Conservation (phyloP, 2,888 invertebrate species). For the Ommatoiulus sabulosus region DNA sequence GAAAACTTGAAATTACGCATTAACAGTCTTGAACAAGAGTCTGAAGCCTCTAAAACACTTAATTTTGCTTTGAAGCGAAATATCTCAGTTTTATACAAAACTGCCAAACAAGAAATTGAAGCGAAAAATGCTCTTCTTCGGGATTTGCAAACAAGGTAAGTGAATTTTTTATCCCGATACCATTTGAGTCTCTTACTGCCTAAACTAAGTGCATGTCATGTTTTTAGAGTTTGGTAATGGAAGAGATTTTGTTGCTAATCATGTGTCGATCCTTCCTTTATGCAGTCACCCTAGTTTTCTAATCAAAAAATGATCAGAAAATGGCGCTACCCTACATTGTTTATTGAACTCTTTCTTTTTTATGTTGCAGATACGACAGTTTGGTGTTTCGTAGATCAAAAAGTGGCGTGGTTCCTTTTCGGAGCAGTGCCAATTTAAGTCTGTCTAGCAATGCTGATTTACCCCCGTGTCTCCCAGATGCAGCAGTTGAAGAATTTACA, state of each 20-base stretch:
- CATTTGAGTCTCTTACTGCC: no score
- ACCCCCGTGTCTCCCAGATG: not conserved
- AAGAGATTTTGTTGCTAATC: no score
- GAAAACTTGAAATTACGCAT: not conserved
- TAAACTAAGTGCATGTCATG: no score
- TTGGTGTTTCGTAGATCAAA: conserved; percentile 32
- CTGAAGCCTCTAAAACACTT: not conserved
- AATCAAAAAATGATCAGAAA: no score
- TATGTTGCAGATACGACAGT: conserved; percentile 15
- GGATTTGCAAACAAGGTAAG: conserved; percentile 52
- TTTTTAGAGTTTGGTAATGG: no score
- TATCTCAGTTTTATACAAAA: conserved; percentile 55
- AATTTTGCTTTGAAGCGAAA: conserved; percentile 50
- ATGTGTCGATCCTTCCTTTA: no score
- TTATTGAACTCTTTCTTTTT: not conserved
- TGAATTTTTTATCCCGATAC: no score
- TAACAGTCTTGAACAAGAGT: not conserved
- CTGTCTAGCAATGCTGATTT: not conserved
- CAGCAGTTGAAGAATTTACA: not conserved
- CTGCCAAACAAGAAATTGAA: conserved; percentile 52
- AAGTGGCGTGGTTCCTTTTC: not conserved
- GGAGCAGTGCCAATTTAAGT: not conserved
- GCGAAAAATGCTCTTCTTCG: conserved; percentile 39
- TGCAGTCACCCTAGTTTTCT: no score
- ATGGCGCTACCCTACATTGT: no score